These are phyloP conservation scores for Sphaeramia orbicularis DNA, from an alignment of 2,797 vertebrate species.

Conservation along the genomic window DNA sequence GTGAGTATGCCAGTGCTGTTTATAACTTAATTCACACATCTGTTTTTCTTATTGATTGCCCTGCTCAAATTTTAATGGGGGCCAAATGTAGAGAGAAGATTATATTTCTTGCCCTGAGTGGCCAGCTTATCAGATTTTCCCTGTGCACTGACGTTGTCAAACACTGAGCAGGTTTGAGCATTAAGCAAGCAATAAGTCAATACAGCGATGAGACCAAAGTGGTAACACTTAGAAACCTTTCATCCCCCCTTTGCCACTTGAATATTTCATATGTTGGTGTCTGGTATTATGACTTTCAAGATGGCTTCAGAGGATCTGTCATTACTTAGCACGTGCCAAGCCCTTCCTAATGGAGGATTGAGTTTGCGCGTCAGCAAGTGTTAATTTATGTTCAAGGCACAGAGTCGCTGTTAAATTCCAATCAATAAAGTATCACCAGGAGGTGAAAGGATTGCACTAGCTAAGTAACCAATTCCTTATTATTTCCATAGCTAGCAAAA, in stretches of 20 bases:
- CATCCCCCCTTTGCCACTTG: slow-evolving; percentile 43
- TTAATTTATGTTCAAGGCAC: slow-evolving; percentile 81
- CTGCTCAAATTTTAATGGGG: slow-evolving; percentile 53
- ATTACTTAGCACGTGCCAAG: slow-evolving; percentile 65
- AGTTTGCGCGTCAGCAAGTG: slow-evolving; percentile 73
- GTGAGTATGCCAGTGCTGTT: slow-evolving; percentile 27
- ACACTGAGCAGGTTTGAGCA: slow-evolving; percentile 46
- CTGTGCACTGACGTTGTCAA: slow-evolving; percentile 49
- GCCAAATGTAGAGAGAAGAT: slow-evolving; percentile 51
- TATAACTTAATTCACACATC: slow-evolving; percentile 54
- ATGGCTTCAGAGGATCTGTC: slow-evolving; percentile 66
- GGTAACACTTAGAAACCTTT: slow-evolving; percentile 69
- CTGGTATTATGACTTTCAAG: slow-evolving; percentile 67
- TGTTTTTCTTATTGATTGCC: slow-evolving; percentile 61
- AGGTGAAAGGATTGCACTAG: slow-evolving; percentile 55
- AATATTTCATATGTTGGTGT: slow-evolving; percentile 72
- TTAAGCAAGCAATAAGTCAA: slow-evolving; percentile 65
- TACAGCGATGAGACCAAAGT: slow-evolving; percentile 53
- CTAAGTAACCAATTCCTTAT: slow-evolving; percentile 61
- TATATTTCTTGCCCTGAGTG: slow-evolving; percentile 53
- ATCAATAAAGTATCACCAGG: slow-evolving; percentile 74
- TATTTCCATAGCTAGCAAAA: slow-evolving; percentile 33
- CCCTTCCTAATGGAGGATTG: slow-evolving; percentile 54
- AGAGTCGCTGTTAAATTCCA: slow-evolving; percentile 66
- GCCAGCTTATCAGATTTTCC: slow-evolving; percentile 61